Evolutionary conservation across 1,140 invertebrate genomes (phyloP).

Genomic region (Drosophila orena): DNA sequence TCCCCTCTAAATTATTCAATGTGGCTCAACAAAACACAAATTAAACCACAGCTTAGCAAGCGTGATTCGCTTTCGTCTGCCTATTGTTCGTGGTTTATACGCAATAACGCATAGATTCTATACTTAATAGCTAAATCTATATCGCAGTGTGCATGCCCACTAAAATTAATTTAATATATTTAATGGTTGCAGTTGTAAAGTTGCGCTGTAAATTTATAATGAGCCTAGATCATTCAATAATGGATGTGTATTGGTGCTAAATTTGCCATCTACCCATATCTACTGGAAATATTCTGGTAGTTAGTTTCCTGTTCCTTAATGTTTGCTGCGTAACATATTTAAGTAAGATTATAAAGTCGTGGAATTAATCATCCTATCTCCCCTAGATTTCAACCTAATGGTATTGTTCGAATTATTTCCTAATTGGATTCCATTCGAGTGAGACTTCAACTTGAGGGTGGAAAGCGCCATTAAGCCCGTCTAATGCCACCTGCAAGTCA

Average conservation of each 20-base stretch:
- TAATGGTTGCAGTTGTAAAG: too few species aligned
- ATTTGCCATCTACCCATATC: background rate
- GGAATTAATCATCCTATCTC: background rate
- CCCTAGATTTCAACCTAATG: background rate
- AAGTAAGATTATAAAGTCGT: too few species aligned
- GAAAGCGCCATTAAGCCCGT: background rate
- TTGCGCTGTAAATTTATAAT: background rate
- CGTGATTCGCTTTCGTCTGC: background rate
- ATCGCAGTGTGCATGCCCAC: too few species aligned
- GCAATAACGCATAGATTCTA: background rate
- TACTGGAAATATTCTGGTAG: too few species aligned
- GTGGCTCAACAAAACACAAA: background rate
- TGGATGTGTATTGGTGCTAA: background rate
- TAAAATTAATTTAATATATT: too few species aligned
- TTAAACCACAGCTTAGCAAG: slow-evolving; percentile 10
- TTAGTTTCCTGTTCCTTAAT: too few species aligned
- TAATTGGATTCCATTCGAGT: slow-evolving; percentile 7
- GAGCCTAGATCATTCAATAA: background rate
- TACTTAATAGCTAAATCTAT: background rate
- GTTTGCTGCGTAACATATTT: background rate
- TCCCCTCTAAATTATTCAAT: slow-evolving; percentile 22
- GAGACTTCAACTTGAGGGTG: background rate
- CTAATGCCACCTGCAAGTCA: slow-evolving; percentile 4
- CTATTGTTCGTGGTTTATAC: background rate
- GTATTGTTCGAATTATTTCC: background rate